Evolutionary conservation across 2,113 vertebrate genomes (phyloP).

Genomic region (Cryptomyrus ogoouensis): DNA sequence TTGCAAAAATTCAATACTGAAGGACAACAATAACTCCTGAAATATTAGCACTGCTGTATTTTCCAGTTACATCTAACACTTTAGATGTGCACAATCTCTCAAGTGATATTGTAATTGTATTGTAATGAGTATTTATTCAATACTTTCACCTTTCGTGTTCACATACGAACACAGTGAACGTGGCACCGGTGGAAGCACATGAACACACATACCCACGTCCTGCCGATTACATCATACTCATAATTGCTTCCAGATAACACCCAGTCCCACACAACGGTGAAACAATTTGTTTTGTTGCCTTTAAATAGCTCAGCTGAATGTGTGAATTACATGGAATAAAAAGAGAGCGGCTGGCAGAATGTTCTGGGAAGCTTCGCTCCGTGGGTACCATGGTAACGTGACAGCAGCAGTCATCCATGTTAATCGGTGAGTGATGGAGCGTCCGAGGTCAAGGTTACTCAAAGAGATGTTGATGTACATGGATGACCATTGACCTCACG

Average conservation of each 20-base stretch:
- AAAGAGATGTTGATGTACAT: background rate
- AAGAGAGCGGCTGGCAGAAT: background rate
- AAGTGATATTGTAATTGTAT: background rate
- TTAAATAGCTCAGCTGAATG: background rate
- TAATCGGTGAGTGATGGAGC: background rate
- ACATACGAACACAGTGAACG: background rate
- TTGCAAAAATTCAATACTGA: background rate
- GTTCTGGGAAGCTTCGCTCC: background rate
- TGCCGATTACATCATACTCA: background rate
- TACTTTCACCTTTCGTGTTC: background rate
- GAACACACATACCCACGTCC: background rate
- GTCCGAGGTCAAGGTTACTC: background rate
- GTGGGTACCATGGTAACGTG: constrained; percentile 4
- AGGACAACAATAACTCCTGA: background rate
- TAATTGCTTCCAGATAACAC: background rate
- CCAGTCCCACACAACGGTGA: background rate
- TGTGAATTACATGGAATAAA: background rate
- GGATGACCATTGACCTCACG: background rate
- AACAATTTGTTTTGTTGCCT: constrained; percentile 2
- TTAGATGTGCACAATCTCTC: background rate
- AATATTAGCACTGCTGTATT: background rate
- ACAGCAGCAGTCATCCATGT: background rate
- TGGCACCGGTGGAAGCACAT: background rate
- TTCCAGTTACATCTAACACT: background rate
- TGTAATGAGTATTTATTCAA: background rate